Base-by-base conservation (phyloP, 2,113 vertebrate species). In the Archocentrus centrarchus region DNA sequence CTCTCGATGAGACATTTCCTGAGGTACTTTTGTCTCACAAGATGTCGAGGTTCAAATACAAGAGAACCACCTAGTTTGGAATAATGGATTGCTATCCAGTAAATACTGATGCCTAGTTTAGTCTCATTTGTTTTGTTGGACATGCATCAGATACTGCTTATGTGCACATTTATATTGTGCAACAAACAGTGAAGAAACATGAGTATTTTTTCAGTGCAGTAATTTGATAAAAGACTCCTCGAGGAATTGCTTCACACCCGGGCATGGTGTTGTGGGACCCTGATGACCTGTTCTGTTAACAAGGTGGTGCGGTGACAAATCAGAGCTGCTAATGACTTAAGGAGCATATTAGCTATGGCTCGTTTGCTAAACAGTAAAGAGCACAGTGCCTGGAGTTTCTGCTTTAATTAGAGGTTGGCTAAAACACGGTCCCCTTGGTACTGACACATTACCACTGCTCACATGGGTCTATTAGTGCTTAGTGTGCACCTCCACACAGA, bases 261-360 rank as follows among this genome's bases (percentile, higher is more conserved):
- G 76, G 75, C 62, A 5, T 75, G 59, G 78, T 68, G 81, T 84
- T 44, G 18, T 17, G 64, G 83, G 87, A 90, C 79, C 83, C 80
- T 32, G 70, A 63, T 32, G 37, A 68, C 59, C 78, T 82, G 77
- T 91, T 93, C 85, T 78, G 82, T 84, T 91, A 92, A 92, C 89
- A 90, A 90, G 81, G 59, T 84, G 85, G 92, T 95, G 95, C 95
- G 94, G 79, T 75, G 95, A 95, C 96, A 93, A 95, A 97, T 97
- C 97, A 96, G 94, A 96, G 96, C 96, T 95, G 94, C 96, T 97
- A 97, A 98, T 98, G 97, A 97, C 96, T 97, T 97, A 97, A 94
- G 97, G 96, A 97, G 96, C 96, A 95, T 96, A 97, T 98, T 96
- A 97, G 96, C 97, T 96, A 96, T 95, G 97, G 96, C 97, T 98